Base-by-base conservation (phyloP, 2,797 vertebrate genomes). In the Todus mexicanus region DNA sequence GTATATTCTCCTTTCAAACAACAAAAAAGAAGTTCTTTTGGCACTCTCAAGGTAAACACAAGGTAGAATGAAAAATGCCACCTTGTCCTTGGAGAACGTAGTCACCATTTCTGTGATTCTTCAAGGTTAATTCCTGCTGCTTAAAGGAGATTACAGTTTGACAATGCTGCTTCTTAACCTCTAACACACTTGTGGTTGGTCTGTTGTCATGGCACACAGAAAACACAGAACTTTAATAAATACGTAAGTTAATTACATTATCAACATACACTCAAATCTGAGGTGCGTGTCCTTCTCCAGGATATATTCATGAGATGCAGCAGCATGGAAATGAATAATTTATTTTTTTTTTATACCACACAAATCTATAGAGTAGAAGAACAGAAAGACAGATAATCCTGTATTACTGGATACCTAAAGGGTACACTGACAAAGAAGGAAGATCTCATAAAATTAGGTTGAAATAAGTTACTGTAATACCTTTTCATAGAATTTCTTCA, bases 11-110 rank as follows among this genome's bases (percentile, higher is more conserved):
- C 35, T 87, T 85, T 68, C 38, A 83, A 60, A 26, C 45, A 86
- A 91, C 19, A 80, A 80, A 75, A 88, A 80, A 59, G 8, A 80
- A 68, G 27, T 15, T 89, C 21, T 60, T 95, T 77, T 19, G 18
- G 69, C 33, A 51, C 33, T 73, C 50, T 80, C 20, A 56, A 45
- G n/a, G 42, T 35, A 84, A 75, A 33, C 84, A 42, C 8, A 65
- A 26, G 4, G 7, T 83, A 78, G 31, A 74, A 75, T 20, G 33
- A 77, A 92, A 93, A 87, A 78, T 54, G 7, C 3, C 11, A 25
- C 53, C 33, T 87, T 85, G 50, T 77, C 26, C 75, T 84, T 50
- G 27, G 50, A 93, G 35, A 92, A 53, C 19, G 61, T 4, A 77
- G n/a, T 74, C 64, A 48, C 54, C 0, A n/a, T 51, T 85, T 84